Percentiles rank a stretch among this genome's conserved stretches.
These are phyloP conservation scores for Phoeniculus purpureus DNA, from an alignment of 2,797 vertebrate species.

Conservation along the genomic window DNA sequence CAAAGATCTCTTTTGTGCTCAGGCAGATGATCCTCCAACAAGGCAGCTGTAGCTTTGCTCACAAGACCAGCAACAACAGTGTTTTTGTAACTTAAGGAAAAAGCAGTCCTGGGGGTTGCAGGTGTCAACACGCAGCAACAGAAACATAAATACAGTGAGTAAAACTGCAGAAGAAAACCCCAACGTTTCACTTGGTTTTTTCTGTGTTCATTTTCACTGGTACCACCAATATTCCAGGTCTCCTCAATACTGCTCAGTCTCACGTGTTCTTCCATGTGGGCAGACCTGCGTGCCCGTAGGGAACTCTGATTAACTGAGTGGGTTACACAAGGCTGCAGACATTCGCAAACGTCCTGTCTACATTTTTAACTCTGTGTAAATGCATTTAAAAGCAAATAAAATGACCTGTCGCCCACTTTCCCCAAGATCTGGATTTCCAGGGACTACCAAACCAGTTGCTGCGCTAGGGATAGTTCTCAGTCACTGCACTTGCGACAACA, in stretches of 20 bases:
- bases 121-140: neutral
- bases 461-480: neutral
- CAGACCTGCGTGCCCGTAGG: neutral
- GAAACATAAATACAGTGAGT: neutral
- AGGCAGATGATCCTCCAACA: neutral
- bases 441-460: neutral
- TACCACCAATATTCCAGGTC: neutral
- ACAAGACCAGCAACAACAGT: neutral
- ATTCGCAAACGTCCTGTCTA: neutral
- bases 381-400: neutral
- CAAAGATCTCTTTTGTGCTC: neutral
- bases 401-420: neutral
- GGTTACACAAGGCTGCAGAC: neutral
- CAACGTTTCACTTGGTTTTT: neutral
- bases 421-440: neutral
- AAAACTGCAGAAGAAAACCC: neutral
- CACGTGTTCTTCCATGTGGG: neutral
- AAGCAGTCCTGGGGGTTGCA: neutral
- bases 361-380: neutral
- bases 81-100: neutral
- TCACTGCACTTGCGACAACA: neutral
- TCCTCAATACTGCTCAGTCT: neutral
- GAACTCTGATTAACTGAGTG: neutral
- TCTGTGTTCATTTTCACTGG: neutral
- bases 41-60: neutral